A percentile compares a stretch with the other conserved stretches of the same genome.
Conservation (phyloP, 2,113 vertebrate genomes). For the Coptodon rendalli region DNA sequence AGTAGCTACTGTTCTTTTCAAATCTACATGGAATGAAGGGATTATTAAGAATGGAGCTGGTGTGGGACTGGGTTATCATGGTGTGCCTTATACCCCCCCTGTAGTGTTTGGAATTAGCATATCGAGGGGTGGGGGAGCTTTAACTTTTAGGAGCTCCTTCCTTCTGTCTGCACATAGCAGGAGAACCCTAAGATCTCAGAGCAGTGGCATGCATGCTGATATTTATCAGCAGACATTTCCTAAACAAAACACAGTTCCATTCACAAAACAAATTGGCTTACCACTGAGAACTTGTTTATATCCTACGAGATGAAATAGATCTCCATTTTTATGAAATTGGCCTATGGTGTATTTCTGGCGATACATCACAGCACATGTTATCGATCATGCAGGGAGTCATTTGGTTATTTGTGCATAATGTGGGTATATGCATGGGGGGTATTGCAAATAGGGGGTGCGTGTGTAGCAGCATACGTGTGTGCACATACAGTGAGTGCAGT, state of each 20-base stretch:
- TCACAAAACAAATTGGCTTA: constrained; percentile 21
- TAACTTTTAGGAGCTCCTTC: neutral
- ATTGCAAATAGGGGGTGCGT: neutral
- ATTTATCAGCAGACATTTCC: constrained; percentile 23
- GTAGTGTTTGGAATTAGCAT: constrained; percentile 18
- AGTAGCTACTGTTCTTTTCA: constrained; percentile 4
- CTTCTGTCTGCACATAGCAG: constrained; percentile 4
- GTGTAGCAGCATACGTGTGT: constrained; percentile 10
- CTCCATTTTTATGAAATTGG: neutral
- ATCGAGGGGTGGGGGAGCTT: neutral
- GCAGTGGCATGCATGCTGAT: constrained; percentile 1
- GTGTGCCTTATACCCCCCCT: neutral
- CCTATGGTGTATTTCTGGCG: neutral
- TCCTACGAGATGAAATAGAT: neutral
- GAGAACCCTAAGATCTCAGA: neutral
- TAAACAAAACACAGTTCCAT: constrained; percentile 7
- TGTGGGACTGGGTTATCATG: neutral
- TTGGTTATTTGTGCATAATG: neutral
- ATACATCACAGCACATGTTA: neutral
- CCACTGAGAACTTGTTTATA: neutral
- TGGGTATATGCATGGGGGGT: neutral
- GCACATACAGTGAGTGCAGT: neutral
- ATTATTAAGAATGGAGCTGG: constrained; percentile 6
- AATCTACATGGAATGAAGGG: constrained; percentile 2
- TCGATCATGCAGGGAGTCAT: neutral